Percentiles rank a stretch among this genome's conserved stretches.
phyloP scores from a whole-genome alignment of 23 tunicate species.

The Ascidia mentula region DNA sequence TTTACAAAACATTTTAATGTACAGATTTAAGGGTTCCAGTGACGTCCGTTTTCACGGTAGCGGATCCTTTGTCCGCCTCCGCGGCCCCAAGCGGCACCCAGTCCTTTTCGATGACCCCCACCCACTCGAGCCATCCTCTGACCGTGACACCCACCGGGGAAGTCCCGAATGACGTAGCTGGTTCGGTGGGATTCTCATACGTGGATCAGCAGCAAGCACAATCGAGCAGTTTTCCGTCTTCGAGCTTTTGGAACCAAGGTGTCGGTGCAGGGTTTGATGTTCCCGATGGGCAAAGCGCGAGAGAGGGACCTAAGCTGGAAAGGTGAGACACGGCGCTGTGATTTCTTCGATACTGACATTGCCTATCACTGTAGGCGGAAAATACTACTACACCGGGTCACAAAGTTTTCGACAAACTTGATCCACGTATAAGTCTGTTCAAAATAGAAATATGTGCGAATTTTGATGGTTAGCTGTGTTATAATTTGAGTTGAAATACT shows the following conservation, averaged over 20 bases:
- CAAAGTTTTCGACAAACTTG: too few species aligned
- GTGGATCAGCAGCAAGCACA: background rate
- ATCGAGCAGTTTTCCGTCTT: background rate
- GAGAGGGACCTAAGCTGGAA: background rate
- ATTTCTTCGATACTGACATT: too few species aligned
- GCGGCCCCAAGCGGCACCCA: conserved; percentile 5
- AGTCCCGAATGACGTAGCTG: background rate
- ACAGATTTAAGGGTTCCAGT: too few species aligned
- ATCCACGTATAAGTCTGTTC: too few species aligned
- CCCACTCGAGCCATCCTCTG: conserved; percentile 71
- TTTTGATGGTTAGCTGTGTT: too few species aligned
- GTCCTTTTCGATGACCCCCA: conserved; percentile 30
- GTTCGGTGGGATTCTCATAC: conserved; percentile 7
- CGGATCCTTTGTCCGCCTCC: conserved; percentile 36
- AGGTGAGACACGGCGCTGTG: too few species aligned
- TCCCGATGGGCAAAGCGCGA: background rate
- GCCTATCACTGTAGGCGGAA: too few species aligned
- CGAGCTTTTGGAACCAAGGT: conserved; percentile 39
- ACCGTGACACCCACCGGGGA: conserved; percentile 64
- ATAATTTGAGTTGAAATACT: too few species aligned
- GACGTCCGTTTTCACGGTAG: conserved; percentile 27
- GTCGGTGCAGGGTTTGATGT: background rate
- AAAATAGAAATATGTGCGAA: too few species aligned
- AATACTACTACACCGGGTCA: too few species aligned
- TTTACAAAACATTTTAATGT: too few species aligned